phyloP scores from a whole-genome alignment of 1,140 invertebrate genomes.

The Aleiodes sp. region DNA sequence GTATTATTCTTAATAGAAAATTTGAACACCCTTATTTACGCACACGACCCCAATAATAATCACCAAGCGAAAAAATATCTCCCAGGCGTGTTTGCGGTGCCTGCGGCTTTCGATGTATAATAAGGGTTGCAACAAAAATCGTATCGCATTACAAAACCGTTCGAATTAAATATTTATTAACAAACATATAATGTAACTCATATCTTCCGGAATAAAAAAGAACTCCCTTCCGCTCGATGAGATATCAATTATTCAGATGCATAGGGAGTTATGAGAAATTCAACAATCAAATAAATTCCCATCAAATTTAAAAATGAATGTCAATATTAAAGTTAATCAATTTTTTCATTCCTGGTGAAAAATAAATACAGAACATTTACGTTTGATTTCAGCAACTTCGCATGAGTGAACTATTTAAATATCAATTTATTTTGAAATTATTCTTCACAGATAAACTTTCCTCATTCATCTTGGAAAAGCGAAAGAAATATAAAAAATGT shows the following conservation, averaged over 20 bases:
- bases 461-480: too few species aligned
- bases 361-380: too few species aligned
- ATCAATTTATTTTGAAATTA: too few species aligned
- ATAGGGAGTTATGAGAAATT: neutral
- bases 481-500: too few species aligned
- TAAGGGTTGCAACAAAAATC: constrained; percentile 38
- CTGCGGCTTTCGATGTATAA: too few species aligned
- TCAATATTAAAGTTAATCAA: too few species aligned
- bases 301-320: too few species aligned
- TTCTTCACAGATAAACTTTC: too few species aligned
- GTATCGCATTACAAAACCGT: constrained; percentile 45
- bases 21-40: neutral
- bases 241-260: constrained; percentile 4
- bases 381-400: too few species aligned
- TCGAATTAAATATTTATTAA: constrained; percentile 47
- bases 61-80: neutral
- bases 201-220: neutral
- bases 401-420: too few species aligned
- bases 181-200: constrained; percentile 30
- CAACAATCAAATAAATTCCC: too few species aligned
- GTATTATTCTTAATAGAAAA: neutral
- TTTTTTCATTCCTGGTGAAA: too few species aligned
- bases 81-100: neutral
- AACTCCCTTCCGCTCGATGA: neutral
- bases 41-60: neutral